Conservation (phyloP, 2,113 vertebrate genomes). For the Mustela lutreola region DNA sequence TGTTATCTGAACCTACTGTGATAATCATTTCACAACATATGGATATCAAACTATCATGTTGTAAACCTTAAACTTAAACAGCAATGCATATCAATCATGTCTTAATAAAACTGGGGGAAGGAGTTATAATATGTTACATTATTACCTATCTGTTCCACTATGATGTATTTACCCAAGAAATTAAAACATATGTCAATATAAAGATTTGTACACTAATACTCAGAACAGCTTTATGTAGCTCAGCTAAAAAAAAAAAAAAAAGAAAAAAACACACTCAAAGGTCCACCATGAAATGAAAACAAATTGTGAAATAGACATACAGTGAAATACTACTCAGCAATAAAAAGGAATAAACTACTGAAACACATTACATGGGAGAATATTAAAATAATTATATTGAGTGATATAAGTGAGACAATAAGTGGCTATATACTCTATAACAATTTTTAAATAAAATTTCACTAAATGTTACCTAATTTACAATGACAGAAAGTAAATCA, state of each 20-base stretch:
- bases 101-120: neutral
- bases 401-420: slow-evolving; percentile 53
- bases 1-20: neutral
- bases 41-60: neutral
- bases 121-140: neutral
- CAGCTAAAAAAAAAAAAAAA: neutral
- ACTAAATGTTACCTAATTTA: slow-evolving; percentile 62
- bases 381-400: slow-evolving; percentile 51
- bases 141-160: neutral
- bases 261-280: neutral
- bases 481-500: slow-evolving; percentile 61
- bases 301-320: neutral
- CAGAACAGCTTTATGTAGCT: slow-evolving; percentile 17
- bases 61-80: neutral
- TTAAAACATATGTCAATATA: neutral
- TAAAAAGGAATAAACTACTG: slow-evolving; percentile 37
- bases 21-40: neutral
- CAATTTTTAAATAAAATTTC: slow-evolving; percentile 53
- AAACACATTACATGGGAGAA: neutral
- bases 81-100: neutral
- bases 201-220: slow-evolving; percentile 6
- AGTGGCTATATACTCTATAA: neutral
- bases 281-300: neutral
- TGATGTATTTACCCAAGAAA: neutral
- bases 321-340: neutral